These are phyloP conservation scores for Zelostemma sp. DNA, from an alignment of 1,140 invertebrate species.

Conservation along the genomic window DNA sequence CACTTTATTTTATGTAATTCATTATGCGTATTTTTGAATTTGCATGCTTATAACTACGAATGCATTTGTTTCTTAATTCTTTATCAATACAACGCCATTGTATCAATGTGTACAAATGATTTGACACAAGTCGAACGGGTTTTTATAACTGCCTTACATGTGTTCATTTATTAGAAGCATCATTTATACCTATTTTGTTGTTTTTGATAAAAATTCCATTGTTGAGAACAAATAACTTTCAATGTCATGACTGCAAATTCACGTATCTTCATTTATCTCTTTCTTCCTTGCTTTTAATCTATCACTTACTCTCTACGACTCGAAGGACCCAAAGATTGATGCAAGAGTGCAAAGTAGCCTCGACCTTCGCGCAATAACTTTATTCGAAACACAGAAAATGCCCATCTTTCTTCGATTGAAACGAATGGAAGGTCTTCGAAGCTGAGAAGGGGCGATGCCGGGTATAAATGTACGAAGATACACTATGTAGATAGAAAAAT, in stretches of 20 bases:
- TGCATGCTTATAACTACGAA: constrained; percentile 62
- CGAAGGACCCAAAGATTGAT: constrained; percentile 50
- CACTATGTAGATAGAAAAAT: constrained; percentile 41
- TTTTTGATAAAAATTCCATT: constrained; percentile 66
- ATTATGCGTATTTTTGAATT: constrained; percentile 61
- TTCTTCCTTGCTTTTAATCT: constrained; percentile 30
- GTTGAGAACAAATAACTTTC: constrained; percentile 60
- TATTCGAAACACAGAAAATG: background rate
- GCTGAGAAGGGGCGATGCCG: constrained; percentile 30
- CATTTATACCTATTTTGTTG: constrained; percentile 52
- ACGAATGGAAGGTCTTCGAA: constrained; percentile 28
- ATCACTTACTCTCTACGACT: constrained; percentile 31
- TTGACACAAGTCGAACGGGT: constrained; percentile 58
- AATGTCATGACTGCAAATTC: constrained; percentile 52
- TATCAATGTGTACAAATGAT: constrained; percentile 57
- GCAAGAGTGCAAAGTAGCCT: constrained; percentile 49
- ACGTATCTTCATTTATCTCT: constrained; percentile 37
- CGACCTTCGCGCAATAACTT: background rate
- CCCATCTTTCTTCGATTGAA: constrained; percentile 7
- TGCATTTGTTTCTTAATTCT: constrained; percentile 49
- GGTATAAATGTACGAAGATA: constrained; percentile 46
- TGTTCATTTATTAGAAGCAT: constrained; percentile 64
- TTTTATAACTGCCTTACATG: constrained; percentile 60
- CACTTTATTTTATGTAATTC: constrained; percentile 51
- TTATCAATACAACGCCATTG: constrained; percentile 55